phyloP scores from a whole-genome alignment of 2,888 invertebrate species.

The Drosophila tripunctata region DNA sequence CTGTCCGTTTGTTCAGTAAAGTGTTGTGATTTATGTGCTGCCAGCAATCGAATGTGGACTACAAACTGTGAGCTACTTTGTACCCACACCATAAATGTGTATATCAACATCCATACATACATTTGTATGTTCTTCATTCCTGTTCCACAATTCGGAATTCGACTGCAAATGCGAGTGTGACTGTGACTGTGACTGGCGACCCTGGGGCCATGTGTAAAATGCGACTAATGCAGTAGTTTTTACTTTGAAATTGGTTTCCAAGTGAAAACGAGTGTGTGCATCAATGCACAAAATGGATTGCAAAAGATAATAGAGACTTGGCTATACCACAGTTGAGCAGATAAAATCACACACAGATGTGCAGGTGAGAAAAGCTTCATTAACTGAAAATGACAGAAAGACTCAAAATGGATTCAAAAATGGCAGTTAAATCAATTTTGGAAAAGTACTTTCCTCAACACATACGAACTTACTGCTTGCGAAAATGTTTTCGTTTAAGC shows the following conservation, averaged over 20 bases:
- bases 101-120: no score
- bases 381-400: no score
- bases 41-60: conserved; percentile 49
- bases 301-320: conserved; percentile 21
- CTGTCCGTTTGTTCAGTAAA: conserved; percentile 56
- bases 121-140: not conserved
- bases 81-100: conserved; percentile 5
- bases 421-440: no score
- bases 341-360: no score
- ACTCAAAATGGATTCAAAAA: no score
- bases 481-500: no score
- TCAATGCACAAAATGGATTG: conserved; percentile 35
- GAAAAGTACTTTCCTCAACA: no score
- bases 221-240: conserved; percentile 44
- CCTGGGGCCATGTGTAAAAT: conserved; percentile 48
- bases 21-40: conserved; percentile 66
- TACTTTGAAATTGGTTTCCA: conserved; percentile 23
- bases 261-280: conserved; percentile 30
- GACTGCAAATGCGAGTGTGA: no score
- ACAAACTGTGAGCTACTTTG: conserved; percentile 30
- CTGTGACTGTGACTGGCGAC: no score
- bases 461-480: no score
- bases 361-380: no score
- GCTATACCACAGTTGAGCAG: not conserved
- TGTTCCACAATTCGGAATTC: not conserved